Evolutionary conservation across 2,113 vertebrate genomes (phyloP).

Genomic region (Hylia prasina): DNA sequence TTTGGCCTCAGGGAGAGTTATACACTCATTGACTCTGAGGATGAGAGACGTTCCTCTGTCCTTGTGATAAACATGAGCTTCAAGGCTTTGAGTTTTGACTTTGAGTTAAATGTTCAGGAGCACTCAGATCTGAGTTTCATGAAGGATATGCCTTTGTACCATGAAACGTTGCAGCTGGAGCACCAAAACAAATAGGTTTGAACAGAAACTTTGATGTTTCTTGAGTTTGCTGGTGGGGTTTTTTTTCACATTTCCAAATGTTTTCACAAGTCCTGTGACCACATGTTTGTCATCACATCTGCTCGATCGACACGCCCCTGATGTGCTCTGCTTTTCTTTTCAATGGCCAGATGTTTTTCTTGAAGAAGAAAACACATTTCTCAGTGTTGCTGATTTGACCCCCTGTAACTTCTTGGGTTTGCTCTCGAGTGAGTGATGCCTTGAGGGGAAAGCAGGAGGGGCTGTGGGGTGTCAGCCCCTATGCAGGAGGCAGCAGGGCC

Average conservation of each 20-base stretch:
- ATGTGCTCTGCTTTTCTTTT: not conserved
- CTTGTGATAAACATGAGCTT: rapidly evolving
- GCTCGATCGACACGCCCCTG: not conserved
- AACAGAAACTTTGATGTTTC: not conserved
- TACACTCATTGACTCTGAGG: not conserved
- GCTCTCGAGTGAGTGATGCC: not conserved
- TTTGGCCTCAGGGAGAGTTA: not conserved
- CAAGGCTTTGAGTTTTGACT: not conserved
- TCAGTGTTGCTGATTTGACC: not conserved
- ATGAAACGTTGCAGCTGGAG: not conserved
- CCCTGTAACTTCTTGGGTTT: not conserved
- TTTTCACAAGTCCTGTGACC: not conserved
- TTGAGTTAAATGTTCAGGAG: not conserved
- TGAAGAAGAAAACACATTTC: not conserved
- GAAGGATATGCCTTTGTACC: not conserved
- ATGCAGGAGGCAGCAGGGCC: not conserved
- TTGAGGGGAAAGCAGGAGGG: not conserved
- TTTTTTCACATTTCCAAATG: not conserved
- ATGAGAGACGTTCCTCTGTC: not conserved
- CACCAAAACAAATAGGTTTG: not conserved
- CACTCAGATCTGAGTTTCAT: not conserved
- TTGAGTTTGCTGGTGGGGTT: not conserved
- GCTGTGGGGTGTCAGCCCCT: not conserved
- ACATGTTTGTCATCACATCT: rapidly evolving
- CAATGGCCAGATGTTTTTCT: not conserved